Percentiles rank a stretch among this genome's conserved stretches.
Evolutionary conservation across 2,113 vertebrate species (phyloP).

Genomic region (Psittacus erithacus): DNA sequence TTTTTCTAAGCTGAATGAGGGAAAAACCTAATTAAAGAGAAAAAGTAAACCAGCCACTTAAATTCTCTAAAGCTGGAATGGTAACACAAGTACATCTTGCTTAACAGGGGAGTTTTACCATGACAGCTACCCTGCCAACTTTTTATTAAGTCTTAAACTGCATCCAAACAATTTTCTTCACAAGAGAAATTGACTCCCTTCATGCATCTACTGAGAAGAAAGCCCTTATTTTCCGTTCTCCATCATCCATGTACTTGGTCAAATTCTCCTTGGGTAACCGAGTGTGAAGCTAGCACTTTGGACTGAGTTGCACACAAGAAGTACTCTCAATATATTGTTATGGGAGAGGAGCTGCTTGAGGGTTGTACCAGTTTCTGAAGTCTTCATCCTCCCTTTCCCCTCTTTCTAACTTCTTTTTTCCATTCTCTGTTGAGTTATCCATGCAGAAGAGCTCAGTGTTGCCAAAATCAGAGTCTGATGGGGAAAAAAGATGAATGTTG

Average conservation of each 20-base stretch:
- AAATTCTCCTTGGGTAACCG: constrained; percentile 48
- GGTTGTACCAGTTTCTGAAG: not conserved
- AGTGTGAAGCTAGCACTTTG: constrained; percentile 43
- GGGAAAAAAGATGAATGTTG: constrained; percentile 60
- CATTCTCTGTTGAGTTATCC: not conserved
- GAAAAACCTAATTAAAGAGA: constrained; percentile 10
- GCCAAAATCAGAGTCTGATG: not conserved
- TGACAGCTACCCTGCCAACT: not conserved
- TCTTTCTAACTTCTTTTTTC: not conserved
- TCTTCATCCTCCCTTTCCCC: not conserved
- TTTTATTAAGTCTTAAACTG: constrained; percentile 10
- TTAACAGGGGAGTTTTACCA: not conserved
- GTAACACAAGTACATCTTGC: not conserved
- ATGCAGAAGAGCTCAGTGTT: not conserved
- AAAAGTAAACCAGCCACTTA: constrained; percentile 7
- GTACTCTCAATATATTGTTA: not conserved
- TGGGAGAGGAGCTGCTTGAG: not conserved
- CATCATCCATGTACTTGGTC: not conserved
- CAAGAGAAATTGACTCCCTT: not conserved
- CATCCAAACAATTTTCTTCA: constrained; percentile 6
- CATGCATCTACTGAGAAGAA: not conserved
- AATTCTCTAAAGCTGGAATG: not conserved
- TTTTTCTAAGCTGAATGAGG: not conserved
- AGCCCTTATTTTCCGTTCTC: constrained; percentile 40
- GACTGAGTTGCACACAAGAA: not conserved